These are phyloP conservation scores for Theodoxus fluviatilis DNA, from an alignment of 2,888 invertebrate genomes.

Conservation along the genomic window DNA sequence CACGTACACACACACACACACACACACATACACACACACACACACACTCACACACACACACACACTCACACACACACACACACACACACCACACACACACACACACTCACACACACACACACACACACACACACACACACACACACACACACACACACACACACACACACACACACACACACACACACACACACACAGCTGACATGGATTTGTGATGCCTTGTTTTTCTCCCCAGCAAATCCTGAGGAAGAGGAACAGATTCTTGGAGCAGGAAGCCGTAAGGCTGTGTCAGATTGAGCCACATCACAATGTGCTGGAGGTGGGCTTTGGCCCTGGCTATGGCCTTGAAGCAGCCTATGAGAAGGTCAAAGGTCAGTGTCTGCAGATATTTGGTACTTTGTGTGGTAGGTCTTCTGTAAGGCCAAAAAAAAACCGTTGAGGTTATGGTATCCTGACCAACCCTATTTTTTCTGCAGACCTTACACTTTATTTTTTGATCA, in stretches of 20 bases:
- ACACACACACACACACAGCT: not conserved
- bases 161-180: not conserved
- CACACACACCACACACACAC: not conserved
- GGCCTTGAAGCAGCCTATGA: slow-evolving; percentile 44
- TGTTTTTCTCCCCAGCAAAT: slow-evolving; percentile 18
- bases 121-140: no score
- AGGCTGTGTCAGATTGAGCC: slow-evolving; percentile 45
- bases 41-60: slow-evolving; percentile 17
- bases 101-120: no score
- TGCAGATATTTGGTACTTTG: not conserved
- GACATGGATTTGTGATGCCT: not conserved
- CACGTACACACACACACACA: slow-evolving; percentile 15
- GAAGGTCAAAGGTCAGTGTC: slow-evolving; percentile 39
- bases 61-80: slow-evolving; percentile 20
- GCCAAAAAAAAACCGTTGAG: not conserved
- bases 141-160: no score
- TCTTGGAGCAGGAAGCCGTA: slow-evolving; percentile 43
- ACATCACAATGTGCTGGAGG: slow-evolving; percentile 47
- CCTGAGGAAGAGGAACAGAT: slow-evolving; percentile 32
- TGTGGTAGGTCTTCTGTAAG: not conserved
- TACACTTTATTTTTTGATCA: no score
- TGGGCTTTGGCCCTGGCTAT: slow-evolving; percentile 53
- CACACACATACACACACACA: slow-evolving; percentile 8
- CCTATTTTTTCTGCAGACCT: no score
- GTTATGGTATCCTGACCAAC: not conserved